phyloP scores from a whole-genome alignment of 2,888 invertebrate species.

The Adineta ricciae region DNA sequence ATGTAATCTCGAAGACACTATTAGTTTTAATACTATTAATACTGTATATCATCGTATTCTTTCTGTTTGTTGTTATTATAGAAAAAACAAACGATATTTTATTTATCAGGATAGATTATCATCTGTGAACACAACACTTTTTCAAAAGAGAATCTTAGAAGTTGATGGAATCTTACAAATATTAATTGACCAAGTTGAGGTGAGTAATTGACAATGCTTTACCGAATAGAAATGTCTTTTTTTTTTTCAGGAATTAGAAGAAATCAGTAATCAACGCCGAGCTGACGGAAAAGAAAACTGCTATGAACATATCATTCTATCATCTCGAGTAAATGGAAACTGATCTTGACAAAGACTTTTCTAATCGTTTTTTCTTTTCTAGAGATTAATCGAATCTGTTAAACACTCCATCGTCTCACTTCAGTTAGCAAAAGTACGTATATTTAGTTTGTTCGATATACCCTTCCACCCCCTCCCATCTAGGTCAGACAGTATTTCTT shows the following conservation, averaged over 20 bases:
- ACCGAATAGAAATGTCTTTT: not conserved
- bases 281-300: not conserved
- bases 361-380: slow-evolving; percentile 36
- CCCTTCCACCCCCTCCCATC: too few relatives aligned
- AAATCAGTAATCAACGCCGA: not conserved
- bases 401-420: slow-evolving; percentile 95
- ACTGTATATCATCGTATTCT: not conserved
- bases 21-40: slow-evolving; percentile 62
- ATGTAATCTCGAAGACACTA: slow-evolving; percentile 82
- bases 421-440: slow-evolving; percentile 83
- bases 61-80: not conserved
- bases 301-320: not conserved
- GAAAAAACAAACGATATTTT: not conserved
- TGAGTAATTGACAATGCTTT: slow-evolving; percentile 33
- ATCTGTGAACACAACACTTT: slow-evolving; percentile 60
- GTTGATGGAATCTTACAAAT: slow-evolving; percentile 90
- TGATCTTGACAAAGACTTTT: too few relatives aligned
- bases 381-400: slow-evolving; percentile 87
- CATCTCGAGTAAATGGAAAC: not conserved
- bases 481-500: too few relatives aligned
- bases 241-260: not conserved
- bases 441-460: too few relatives aligned
- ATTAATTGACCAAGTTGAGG: slow-evolving; percentile 80
- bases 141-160: slow-evolving; percentile 69
- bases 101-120: slow-evolving; percentile 48